phyloP scores from a whole-genome alignment of 2,113 vertebrate species.

The Erythrocercus mccallii region DNA sequence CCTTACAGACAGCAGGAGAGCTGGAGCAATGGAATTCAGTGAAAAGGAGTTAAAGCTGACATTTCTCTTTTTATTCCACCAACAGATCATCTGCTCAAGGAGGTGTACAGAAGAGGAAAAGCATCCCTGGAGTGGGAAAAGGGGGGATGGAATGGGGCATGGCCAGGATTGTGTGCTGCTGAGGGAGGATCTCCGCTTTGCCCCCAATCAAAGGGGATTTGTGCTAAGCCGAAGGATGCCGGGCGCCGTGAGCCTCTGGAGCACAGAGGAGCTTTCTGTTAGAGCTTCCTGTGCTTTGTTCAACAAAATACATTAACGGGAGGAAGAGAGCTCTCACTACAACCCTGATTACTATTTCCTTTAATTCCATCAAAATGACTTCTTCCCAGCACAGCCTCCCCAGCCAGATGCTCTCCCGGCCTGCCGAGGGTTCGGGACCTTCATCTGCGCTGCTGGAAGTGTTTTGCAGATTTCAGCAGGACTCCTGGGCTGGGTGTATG shows the following conservation, averaged over 20 bases:
- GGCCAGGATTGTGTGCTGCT: not conserved
- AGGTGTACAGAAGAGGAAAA: not conserved
- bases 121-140: not conserved
- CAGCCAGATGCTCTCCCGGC: not conserved
- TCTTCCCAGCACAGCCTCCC: not conserved
- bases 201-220: not conserved
- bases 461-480: slow-evolving; percentile 40
- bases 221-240: not conserved
- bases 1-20: not conserved
- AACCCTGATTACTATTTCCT: slow-evolving; percentile 49
- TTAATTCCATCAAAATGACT: slow-evolving; percentile 40
- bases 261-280: slow-evolving; percentile 30
- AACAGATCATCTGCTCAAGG: not conserved
- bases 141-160: not conserved
- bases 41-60: not conserved
- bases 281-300: slow-evolving; percentile 38
- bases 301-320: slow-evolving; percentile 18
- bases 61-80: not conserved
- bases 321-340: slow-evolving; percentile 41
- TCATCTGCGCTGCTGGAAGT: slow-evolving; percentile 10
- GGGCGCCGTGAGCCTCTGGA: not conserved
- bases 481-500: not conserved
- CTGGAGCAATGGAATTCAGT: not conserved
- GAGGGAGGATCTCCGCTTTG: not conserved
- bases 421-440: not conserved